phyloP scores from a whole-genome alignment of 2,888 invertebrate genomes.

The Parnassius apollo region DNA sequence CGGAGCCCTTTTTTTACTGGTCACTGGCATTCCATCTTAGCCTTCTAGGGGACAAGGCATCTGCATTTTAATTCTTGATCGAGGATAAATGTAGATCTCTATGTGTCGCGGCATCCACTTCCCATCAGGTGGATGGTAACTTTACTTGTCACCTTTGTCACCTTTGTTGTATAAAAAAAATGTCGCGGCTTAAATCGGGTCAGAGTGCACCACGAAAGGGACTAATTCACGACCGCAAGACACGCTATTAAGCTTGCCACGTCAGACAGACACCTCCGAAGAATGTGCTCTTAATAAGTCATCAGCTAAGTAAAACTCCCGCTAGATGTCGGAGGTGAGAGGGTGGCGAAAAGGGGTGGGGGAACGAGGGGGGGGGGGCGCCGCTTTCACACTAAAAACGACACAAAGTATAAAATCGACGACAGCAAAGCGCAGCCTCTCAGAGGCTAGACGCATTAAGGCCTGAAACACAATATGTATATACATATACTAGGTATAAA shows the following conservation, averaged over 20 bases:
- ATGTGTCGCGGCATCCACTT: no score
- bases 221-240: slow-evolving; percentile 39
- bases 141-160: no score
- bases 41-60: no score
- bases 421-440: slow-evolving; percentile 72
- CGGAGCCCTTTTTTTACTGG: no score
- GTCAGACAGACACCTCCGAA: slow-evolving; percentile 78
- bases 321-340: slow-evolving; percentile 38
- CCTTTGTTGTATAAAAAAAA: no score
- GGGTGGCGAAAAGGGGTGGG: slow-evolving; percentile 31
- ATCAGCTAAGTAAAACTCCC: slow-evolving; percentile 75
- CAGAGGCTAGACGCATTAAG: slow-evolving; percentile 59
- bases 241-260: slow-evolving; percentile 75
- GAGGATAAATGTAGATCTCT: no score
- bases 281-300: slow-evolving; percentile 81
- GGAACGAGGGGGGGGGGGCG: slow-evolving; percentile 37
- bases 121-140: no score
- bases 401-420: slow-evolving; percentile 79
- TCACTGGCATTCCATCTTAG: no score
- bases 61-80: no score
- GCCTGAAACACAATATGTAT: slow-evolving; percentile 50
- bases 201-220: background rate
- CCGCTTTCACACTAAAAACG: slow-evolving; percentile 70
- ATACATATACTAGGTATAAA: background rate
- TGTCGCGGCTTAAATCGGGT: no score